Evolutionary conservation across 2,113 vertebrate species (phyloP).

Genomic region (Calyptomena viridis): DNA sequence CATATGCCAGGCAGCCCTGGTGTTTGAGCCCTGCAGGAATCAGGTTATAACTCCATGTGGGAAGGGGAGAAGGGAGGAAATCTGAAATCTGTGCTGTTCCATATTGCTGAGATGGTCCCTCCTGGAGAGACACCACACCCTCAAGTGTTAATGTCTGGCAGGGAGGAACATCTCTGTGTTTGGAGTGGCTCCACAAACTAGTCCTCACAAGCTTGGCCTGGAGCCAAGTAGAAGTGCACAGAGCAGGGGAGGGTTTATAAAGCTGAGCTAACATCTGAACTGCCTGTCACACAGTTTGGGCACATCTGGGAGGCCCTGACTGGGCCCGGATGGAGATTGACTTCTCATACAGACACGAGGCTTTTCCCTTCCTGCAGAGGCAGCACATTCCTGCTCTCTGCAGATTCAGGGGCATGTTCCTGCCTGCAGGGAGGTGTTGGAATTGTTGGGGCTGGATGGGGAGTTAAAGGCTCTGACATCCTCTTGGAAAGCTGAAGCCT

Average conservation of each 20-base stretch:
- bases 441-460: not conserved
- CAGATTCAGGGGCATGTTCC: not conserved
- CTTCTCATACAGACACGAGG: not conserved
- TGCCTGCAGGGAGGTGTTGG: not conserved
- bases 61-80: not conserved
- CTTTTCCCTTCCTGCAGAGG: not conserved
- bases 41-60: rapidly evolving
- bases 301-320: not conserved
- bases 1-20: rapidly evolving
- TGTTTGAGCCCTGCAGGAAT: not conserved
- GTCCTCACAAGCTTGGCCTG: not conserved
- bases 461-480: not conserved
- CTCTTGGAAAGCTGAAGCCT: not conserved
- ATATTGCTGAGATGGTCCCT: not conserved
- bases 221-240: not conserved
- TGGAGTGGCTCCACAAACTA: not conserved
- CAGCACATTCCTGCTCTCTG: slow-evolving; percentile 9
- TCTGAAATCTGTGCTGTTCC: not conserved
- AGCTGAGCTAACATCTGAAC: not conserved
- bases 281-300: not conserved
- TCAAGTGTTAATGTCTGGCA: slow-evolving; percentile 2
- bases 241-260: not conserved
- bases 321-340: not conserved
- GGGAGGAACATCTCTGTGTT: not conserved
- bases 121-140: not conserved